phyloP scores from a whole-genome alignment of 1,140 invertebrate species.

The Vanessa tameamea region DNA sequence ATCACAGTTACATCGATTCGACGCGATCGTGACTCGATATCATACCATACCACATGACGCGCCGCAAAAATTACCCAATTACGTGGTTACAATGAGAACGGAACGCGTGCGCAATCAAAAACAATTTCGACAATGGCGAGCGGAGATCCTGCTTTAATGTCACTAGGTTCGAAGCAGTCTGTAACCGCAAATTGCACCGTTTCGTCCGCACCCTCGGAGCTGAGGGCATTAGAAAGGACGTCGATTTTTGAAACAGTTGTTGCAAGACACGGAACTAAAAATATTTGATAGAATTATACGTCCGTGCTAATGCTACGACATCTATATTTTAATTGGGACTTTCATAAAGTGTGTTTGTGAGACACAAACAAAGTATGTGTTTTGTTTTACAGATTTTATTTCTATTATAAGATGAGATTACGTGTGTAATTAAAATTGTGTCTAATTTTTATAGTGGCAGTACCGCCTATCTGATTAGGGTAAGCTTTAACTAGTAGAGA shows the following conservation, averaged over 20 bases:
- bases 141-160: conserved; percentile 61
- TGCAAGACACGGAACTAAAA: not conserved
- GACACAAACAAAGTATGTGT: too few species aligned
- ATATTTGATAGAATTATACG: too few species aligned
- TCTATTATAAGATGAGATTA: too few species aligned
- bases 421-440: too few species aligned
- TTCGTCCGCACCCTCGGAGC: conserved; percentile 30
- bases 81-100: conserved; percentile 29
- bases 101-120: conserved; percentile 58
- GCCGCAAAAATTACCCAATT: conserved; percentile 44
- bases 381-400: too few species aligned
- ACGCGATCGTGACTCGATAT: conserved; percentile 28
- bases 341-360: too few species aligned
- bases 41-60: conserved; percentile 27
- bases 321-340: too few species aligned
- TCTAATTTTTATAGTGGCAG: too few species aligned
- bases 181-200: conserved; percentile 63
- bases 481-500: too few species aligned
- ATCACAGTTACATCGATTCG: not conserved
- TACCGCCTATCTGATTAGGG: too few species aligned
- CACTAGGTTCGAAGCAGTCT: conserved; percentile 48
- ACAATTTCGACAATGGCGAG: conserved; percentile 60
- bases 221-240: not conserved
- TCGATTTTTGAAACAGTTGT: conserved; percentile 7
- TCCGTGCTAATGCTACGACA: too few species aligned